These are phyloP conservation scores for Drosophila oshimai DNA, from an alignment of 1,140 invertebrate genomes.

Conservation along the genomic window DNA sequence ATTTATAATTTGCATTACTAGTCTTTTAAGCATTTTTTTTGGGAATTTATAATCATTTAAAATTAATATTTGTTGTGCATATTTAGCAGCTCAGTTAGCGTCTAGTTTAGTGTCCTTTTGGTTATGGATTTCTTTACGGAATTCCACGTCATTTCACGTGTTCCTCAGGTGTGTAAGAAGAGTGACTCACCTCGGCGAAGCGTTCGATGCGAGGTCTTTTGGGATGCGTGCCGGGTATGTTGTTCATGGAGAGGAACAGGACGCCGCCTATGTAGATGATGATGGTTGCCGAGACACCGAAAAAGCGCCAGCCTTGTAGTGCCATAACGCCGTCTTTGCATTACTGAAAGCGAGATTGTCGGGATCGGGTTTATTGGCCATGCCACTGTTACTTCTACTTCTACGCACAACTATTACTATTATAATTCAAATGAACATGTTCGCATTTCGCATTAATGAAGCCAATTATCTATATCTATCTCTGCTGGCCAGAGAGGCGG, in stretches of 20 bases:
- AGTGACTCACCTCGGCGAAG: constrained; percentile 68
- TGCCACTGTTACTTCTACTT: neutral
- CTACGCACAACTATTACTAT: neutral
- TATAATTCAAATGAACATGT: constrained; percentile 37
- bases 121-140: no score
- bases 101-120: no score
- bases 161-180: no score
- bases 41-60: no score
- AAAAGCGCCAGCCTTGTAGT: constrained; percentile 84
- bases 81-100: no score
- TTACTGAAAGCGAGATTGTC: constrained; percentile 58
- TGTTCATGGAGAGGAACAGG: constrained; percentile 84
- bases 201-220: constrained; percentile 64
- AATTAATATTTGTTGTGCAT: no score
- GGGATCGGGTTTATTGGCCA: neutral
- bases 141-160: no score
- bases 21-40: no score
- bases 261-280: constrained; percentile 84
- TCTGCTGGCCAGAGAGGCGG: neutral
- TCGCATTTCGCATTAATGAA: constrained; percentile 40
- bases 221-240: constrained; percentile 83
- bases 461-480: constrained; percentile 31
- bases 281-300: constrained; percentile 84
- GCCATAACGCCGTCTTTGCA: constrained; percentile 81
- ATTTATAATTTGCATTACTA: no score